phyloP scores from a whole-genome alignment of 2,113 vertebrate genomes.

The Sinocyclocheilus anophthalmus region DNA sequence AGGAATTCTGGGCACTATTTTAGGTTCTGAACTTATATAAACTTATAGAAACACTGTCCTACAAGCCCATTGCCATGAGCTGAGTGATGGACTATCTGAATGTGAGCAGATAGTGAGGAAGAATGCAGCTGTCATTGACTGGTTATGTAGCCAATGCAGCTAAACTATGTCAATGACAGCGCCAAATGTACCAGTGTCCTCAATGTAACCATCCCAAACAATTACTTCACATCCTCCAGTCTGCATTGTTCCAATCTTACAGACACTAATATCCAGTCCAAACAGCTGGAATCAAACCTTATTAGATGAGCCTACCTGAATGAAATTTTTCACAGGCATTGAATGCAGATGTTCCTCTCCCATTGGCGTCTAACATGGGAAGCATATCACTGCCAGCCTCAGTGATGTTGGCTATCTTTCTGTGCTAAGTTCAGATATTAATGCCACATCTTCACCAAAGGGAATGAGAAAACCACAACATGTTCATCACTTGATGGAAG shows the following conservation, averaged over 20 bases:
- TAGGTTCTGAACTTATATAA: neutral
- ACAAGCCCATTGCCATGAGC: neutral
- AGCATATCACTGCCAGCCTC: neutral
- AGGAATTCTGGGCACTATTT: neutral
- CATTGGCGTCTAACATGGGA: neutral
- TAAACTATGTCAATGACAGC: neutral
- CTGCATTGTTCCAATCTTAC: neutral
- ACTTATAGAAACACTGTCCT: neutral
- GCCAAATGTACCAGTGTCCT: neutral
- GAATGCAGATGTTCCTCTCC: neutral
- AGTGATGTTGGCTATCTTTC: neutral
- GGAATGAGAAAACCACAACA: neutral
- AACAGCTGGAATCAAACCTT: neutral
- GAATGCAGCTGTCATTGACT: slow-evolving; percentile 9
- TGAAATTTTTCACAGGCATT: neutral
- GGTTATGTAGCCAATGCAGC: neutral
- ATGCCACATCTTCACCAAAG: neutral
- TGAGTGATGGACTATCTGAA: neutral
- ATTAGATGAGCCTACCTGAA: neutral
- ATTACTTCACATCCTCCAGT: neutral
- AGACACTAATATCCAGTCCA: neutral
- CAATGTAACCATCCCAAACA: neutral
- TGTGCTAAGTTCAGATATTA: neutral
- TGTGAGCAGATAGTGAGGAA: neutral
- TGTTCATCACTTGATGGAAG: neutral